A percentile compares a stretch with the other conserved stretches of the same genome.
Evolutionary conservation across 2,888 invertebrate species (phyloP).

Genomic region (Drosophila prostipennis): DNA sequence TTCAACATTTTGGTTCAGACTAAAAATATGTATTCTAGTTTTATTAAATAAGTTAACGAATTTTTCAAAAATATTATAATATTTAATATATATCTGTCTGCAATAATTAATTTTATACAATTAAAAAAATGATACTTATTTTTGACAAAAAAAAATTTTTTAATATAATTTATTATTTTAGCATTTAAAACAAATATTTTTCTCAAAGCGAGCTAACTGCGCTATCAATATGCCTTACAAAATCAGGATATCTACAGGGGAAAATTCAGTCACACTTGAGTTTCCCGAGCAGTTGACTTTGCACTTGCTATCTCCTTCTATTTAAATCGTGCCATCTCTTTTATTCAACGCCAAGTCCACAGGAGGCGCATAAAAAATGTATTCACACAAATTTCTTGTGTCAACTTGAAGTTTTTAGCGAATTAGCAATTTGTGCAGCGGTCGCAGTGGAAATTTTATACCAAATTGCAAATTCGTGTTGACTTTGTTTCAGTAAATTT

Average conservation of each 20-base stretch:
- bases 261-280: conserved; percentile 25
- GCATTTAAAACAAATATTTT: background rate
- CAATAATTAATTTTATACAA: too few species aligned
- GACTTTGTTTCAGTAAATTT: conserved; percentile 54
- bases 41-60: too few species aligned
- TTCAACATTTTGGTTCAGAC: too few species aligned
- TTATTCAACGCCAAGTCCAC: background rate
- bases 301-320: conserved; percentile 7
- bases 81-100: too few species aligned
- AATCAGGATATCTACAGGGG: background rate
- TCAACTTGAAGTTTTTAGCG: conserved; percentile 59
- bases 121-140: too few species aligned
- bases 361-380: conserved; percentile 48
- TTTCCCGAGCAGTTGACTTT: conserved; percentile 11
- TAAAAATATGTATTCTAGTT: too few species aligned
- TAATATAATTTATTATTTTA: too few species aligned
- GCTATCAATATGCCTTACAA: background rate
- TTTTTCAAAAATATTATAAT: too few species aligned
- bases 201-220: background rate
- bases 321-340: conserved; percentile 6
- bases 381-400: conserved; percentile 70
- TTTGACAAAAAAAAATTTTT: too few species aligned
- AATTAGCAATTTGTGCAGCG: conserved; percentile 53
- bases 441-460: conserved; percentile 54
- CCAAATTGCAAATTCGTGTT: conserved; percentile 68